A percentile compares a stretch with the other conserved stretches of the same genome.
phyloP scores from a whole-genome alignment of 2,113 vertebrate genomes.

The Furnarius figulus region DNA sequence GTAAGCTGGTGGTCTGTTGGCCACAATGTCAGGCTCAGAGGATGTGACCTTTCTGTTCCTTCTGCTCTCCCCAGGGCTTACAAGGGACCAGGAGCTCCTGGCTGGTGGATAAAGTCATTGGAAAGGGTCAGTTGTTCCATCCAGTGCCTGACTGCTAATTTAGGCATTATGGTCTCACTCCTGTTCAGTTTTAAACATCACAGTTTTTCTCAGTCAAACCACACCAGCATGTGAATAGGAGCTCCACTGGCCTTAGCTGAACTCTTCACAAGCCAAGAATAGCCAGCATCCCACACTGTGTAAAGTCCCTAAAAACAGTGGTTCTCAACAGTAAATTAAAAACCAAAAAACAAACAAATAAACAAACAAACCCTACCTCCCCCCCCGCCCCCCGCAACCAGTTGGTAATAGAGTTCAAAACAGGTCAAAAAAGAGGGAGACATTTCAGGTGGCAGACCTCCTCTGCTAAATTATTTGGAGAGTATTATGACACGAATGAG shows the following conservation, averaged over 20 bases:
- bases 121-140: not conserved
- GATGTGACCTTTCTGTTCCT: not conserved
- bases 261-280: not conserved
- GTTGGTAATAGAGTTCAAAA: not conserved
- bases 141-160: not conserved
- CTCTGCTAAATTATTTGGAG: not conserved
- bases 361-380: too few relatives aligned
- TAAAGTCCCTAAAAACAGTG: not conserved
- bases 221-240: not conserved
- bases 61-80: not conserved
- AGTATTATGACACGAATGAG: not conserved
- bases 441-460: not conserved
- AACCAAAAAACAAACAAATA: not conserved
- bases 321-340: not conserved
- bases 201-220: not conserved
- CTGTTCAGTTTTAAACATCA: not conserved
- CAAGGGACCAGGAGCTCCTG: not conserved
- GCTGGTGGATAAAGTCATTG: not conserved
- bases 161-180: not conserved
- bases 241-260: not conserved
- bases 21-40: fast-evolving
- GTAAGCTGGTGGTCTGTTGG: not conserved
- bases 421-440: not conserved
- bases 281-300: not conserved
- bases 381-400: not conserved